Percentiles rank a stretch among this genome's conserved stretches.
phyloP scores from a whole-genome alignment of 2,113 vertebrate genomes.

The Amia ocellicauda region DNA sequence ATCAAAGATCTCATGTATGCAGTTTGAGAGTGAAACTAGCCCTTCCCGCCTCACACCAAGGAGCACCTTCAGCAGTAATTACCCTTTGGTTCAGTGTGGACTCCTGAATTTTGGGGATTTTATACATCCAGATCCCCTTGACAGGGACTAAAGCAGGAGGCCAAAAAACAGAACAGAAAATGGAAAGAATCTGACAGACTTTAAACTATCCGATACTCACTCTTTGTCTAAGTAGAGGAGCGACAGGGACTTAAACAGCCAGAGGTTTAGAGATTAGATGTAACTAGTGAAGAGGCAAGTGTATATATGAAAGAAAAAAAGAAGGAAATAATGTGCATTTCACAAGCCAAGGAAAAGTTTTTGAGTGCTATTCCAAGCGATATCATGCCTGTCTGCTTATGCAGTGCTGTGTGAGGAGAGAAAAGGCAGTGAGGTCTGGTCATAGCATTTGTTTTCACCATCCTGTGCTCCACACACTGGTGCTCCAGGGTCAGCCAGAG shows the following conservation, averaged over 20 bases:
- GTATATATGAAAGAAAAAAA: too few relatives aligned
- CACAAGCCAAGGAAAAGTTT: not conserved
- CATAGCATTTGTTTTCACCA: slow-evolving; percentile 48
- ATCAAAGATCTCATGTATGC: not conserved
- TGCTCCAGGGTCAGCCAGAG: slow-evolving; percentile 68
- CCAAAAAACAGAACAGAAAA: too few relatives aligned
- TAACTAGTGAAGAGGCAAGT: too few relatives aligned
- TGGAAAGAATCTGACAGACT: too few relatives aligned
- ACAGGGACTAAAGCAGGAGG: not conserved
- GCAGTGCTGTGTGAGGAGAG: not conserved
- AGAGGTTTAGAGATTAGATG: too few relatives aligned
- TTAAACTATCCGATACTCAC: too few relatives aligned
- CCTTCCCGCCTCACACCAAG: slow-evolving; percentile 40
- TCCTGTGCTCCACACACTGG: slow-evolving; percentile 66
- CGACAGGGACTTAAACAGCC: too few relatives aligned
- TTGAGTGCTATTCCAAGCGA: not conserved
- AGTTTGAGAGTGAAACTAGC: slow-evolving; percentile 45
- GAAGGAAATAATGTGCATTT: not conserved
- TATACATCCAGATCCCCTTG: not conserved
- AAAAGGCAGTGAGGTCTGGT: not conserved
- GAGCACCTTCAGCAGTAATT: slow-evolving; percentile 50
- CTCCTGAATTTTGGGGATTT: slow-evolving; percentile 4
- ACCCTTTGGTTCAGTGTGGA: slow-evolving; percentile 59
- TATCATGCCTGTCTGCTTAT: not conserved
- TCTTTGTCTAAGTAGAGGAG: too few relatives aligned